These are phyloP conservation scores for Bergia puertoricense DNA, from an alignment of 92 coral and sea anemone genomes.

Conservation along the genomic window DNA sequence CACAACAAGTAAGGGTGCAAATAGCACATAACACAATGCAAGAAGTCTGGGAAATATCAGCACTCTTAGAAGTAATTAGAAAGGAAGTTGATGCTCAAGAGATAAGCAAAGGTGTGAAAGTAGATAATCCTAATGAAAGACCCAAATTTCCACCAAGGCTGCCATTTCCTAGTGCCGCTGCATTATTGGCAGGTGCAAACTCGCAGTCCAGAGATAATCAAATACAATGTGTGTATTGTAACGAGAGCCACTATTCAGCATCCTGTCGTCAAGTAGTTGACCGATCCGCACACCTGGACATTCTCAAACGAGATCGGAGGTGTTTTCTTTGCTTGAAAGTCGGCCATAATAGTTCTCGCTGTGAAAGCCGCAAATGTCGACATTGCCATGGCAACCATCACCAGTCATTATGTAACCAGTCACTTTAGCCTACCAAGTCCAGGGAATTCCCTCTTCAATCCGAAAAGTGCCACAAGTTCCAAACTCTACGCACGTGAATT, in stretches of 20 bases:
- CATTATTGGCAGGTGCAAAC: constrained; percentile 35
- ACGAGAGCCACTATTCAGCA: constrained; percentile 60
- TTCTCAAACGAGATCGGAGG: constrained; percentile 48
- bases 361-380: constrained; percentile 46
- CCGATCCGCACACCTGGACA: constrained; percentile 51
- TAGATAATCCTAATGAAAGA: constrained; percentile 14
- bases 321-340: constrained; percentile 59
- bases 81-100: constrained; percentile 64
- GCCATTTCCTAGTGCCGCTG: constrained; percentile 13
- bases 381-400: constrained; percentile 63
- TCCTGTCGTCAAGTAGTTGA: constrained; percentile 53
- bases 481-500: not conserved
- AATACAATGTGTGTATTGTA: constrained; percentile 54
- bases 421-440: constrained; percentile 2
- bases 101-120: constrained; percentile 46
- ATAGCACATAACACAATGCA: constrained; percentile 47
- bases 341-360: constrained; percentile 58
- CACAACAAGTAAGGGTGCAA: constrained; percentile 56
- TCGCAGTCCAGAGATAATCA: constrained; percentile 10
- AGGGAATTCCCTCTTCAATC: constrained; percentile 19
- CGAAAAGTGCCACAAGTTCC: not conserved
- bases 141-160: not conserved
- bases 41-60: constrained; percentile 61
- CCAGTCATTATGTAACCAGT: constrained; percentile 62
- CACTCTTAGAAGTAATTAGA: constrained; percentile 49